phyloP scores from a whole-genome alignment of 1,140 invertebrate species.

The Drosophila kikkawai region DNA sequence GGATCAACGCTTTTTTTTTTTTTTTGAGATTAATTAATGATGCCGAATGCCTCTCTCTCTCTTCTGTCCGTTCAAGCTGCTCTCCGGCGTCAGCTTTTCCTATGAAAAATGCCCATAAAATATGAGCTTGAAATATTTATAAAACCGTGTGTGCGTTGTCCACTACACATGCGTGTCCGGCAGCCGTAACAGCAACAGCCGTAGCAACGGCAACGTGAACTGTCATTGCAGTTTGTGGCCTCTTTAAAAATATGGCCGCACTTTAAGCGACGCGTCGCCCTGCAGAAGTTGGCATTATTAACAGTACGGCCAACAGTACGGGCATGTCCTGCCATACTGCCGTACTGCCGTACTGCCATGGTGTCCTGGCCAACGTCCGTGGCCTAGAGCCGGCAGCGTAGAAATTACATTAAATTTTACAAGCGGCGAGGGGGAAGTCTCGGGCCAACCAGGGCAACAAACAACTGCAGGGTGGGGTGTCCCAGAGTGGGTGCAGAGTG shows the following conservation, averaged over 20 bases:
- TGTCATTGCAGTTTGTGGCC: conserved; percentile 63
- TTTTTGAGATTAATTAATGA: conserved; percentile 64
- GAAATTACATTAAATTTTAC: conserved; percentile 70
- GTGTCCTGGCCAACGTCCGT: conserved; percentile 43
- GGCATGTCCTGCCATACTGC: not conserved
- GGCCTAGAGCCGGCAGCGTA: conserved; percentile 63
- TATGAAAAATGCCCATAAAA: conserved; percentile 65
- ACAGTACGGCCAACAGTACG: conserved; percentile 18
- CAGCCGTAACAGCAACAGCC: not conserved
- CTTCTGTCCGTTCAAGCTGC: conserved; percentile 32
- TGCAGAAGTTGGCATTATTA: conserved; percentile 37
- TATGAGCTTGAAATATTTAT: conserved; percentile 59
- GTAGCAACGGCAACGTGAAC: conserved; percentile 30
- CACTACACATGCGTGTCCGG: conserved; percentile 40
- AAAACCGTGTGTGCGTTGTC: conserved; percentile 25
- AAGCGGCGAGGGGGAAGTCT: conserved; percentile 32
- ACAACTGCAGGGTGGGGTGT: conserved; percentile 18
- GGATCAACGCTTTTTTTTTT: conserved; percentile 26
- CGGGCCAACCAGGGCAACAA: conserved; percentile 33
- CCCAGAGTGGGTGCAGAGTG: not conserved
- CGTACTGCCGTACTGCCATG: not conserved
- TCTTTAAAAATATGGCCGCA: conserved; percentile 52
- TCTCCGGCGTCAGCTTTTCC: conserved; percentile 4
- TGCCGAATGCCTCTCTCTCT: conserved; percentile 20
- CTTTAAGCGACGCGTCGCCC: conserved; percentile 39